Conservation (phyloP, 2,113 vertebrate genomes). For the Promerops cafer region DNA sequence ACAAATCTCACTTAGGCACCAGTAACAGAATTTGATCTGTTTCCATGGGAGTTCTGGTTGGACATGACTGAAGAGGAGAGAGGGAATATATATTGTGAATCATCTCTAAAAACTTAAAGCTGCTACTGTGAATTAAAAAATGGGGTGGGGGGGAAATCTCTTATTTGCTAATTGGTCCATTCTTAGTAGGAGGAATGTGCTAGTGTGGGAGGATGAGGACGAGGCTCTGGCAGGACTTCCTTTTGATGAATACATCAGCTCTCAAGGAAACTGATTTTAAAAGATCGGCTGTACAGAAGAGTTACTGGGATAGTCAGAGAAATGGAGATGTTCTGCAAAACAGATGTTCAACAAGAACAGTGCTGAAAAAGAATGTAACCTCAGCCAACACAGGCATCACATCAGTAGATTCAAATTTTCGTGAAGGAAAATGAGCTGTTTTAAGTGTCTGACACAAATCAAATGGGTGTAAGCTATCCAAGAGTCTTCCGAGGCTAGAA, state of each 20-base stretch:
- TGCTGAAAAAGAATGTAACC: neutral
- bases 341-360: neutral
- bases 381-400: neutral
- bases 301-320: neutral
- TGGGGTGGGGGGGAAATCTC: rapidly evolving
- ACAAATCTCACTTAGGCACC: neutral
- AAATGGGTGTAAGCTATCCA: neutral
- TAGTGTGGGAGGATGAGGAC: neutral
- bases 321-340: neutral
- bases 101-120: neutral
- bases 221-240: neutral
- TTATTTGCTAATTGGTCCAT: neutral
- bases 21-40: neutral
- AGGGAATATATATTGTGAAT: neutral
- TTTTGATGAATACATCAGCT: neutral
- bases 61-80: neutral
- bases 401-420: neutral
- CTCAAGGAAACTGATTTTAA: neutral
- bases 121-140: neutral
- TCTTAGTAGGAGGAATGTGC: neutral
- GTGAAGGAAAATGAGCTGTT: neutral
- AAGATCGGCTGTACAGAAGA: neutral
- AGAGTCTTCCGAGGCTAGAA: neutral
- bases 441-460: neutral
- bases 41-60: neutral